Evolutionary conservation across 2,888 invertebrate genomes (phyloP), one percentile per base, ranked within the genome.

Genomic region (Nemotelus nigrinus): DNA sequence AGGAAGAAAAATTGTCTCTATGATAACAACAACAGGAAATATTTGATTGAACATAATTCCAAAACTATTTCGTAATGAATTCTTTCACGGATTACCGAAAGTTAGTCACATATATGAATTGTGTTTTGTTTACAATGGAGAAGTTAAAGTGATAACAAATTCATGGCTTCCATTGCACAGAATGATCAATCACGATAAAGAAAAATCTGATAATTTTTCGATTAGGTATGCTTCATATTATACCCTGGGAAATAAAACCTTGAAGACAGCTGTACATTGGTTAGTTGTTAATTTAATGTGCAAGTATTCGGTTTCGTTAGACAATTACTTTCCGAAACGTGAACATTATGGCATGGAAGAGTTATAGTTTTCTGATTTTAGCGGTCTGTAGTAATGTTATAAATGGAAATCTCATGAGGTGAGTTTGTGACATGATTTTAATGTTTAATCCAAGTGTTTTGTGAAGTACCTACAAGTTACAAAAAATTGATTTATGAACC

Each of bases 161-260:
- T 63, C 43, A 43, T 63, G 43, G 44, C 63, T 1, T 63, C 63
- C 43, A 43, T 43, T 7, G 10, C 41, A 3, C 53, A 47, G 47
- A 45, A 58, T 53, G 72, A 72, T 72, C 72, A 58, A 72, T 72
- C 72, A 72, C 58, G 72, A 72, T 72, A 72, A 44, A 25, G 10
- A 43, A 43, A 47, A 58, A 25, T n/a, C 25, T 8, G 25, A 5
- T 58, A 1, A 58, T 58, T n/a, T 1, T 5, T 25, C 5, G 58
- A 58, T 58, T 58, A 58, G 58, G 25, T 58, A 25, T 58, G 58
- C 25, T 58, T 25, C 25, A 58, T n/a, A 58, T 58, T n/a, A 25
- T 58, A 8, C 44, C 45, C 25, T 48, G 4, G 47, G 48, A n/a
- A 68, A 68, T 68, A 68, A 68, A 68, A 48, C 50, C 67, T 68